Evolutionary conservation across 2,888 invertebrate species (phyloP).

Genomic region (Cryptocephalus moraei): DNA sequence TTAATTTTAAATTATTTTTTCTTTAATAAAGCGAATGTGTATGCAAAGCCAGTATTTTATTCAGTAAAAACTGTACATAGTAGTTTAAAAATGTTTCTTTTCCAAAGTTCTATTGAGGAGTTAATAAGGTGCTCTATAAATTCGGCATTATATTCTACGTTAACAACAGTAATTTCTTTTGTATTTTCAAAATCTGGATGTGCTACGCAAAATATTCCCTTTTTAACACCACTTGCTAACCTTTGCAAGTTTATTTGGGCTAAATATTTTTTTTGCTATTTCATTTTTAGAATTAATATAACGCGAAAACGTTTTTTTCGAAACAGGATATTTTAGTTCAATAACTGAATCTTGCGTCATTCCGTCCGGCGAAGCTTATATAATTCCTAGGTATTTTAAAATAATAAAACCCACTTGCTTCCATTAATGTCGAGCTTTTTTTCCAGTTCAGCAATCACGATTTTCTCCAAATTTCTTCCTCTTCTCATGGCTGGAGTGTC

Average conservation of each 20-base stretch:
- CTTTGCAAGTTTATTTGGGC: conserved; percentile 4
- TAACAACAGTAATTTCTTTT: no score
- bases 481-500: conserved; percentile 7
- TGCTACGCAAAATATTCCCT: conserved; percentile 3
- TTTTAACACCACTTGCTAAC: conserved; percentile 1
- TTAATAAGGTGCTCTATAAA: no score
- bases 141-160: no score
- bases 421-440: conserved; percentile 1
- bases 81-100: no score
- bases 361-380: conserved; percentile 5
- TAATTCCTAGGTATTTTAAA: background rate
- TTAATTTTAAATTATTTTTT: no score
- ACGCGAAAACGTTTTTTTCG: conserved; percentile 6
- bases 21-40: no score
- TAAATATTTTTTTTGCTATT: conserved; percentile 7
- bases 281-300: conserved; percentile 8
- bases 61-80: no score
- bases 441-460: background rate
- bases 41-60: no score
- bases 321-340: conserved; percentile 13
- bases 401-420: background rate
- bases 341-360: conserved; percentile 7
- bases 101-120: no score
- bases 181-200: background rate
- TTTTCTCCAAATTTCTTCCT: conserved; percentile 7